Base-by-base conservation (phyloP, 2,797 vertebrate genomes). In the Stomatorhinus walkeri region DNA sequence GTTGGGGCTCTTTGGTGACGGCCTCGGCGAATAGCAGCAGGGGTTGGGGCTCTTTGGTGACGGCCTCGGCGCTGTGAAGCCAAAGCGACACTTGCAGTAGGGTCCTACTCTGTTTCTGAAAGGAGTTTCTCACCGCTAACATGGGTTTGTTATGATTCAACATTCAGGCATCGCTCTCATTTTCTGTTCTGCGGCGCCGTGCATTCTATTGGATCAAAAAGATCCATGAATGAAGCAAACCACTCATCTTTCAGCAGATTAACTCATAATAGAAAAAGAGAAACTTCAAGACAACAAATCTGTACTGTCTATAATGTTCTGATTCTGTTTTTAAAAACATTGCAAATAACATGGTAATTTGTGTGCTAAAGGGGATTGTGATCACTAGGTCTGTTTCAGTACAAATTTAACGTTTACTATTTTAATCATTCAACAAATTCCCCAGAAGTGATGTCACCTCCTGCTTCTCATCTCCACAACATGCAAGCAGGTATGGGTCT, bases 1-100 rank as follows among this genome's bases (percentile, higher is more conserved):
- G 56, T 4, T 22, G 19, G n/a, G 56, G n/a, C 56, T 24, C 56
- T 19, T 3, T 22, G 8, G n/a, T 24, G 56, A 61, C 22, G 51
- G 51, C 14, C 51, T 56, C 16, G 4, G 52, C 16, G 52, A 19
- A 19, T n/a, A 19, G 52, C 4, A 56, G 52, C 16, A 28, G 22
- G 59, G 59, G 2, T 22, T 22, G 22, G 59, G 22, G 59, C 6
- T 64, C n/a, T 64, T 28, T 64, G 51, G 59, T 32, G 61, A 68
- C 88, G 86, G 88, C 61, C 79, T 49, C 0, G 90, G 94, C 93
- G 90, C 92, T 87, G 91, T 92, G 91, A 92, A 87, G 89, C 22
- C 46, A 49, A 49, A 84, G 32, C 14, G 4, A 48, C 8, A 3
- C 81, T n/a, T 84, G 22, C 83, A 28, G 8, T 22, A 49, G 46